Conservation (phyloP, 1,140 invertebrate species). For the Euwallacea similis region DNA sequence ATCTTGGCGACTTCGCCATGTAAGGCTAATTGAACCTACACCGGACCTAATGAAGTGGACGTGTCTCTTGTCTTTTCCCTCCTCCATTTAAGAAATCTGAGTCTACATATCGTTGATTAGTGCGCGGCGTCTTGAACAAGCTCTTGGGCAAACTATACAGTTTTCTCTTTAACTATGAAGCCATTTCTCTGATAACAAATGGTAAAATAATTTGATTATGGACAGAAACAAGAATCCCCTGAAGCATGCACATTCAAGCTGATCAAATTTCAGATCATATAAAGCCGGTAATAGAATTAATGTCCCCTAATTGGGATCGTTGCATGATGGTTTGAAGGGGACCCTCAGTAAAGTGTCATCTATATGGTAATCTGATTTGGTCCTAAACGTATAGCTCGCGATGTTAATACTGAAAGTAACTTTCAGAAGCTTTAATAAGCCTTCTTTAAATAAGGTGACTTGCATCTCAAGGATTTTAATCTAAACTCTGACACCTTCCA, state of each 20-base stretch:
- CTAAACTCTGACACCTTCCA: not conserved
- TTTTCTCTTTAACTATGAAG: too few relatives aligned
- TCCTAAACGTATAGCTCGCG: not conserved
- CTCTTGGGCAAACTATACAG: too few relatives aligned
- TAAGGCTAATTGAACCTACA: conserved; percentile 35
- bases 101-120: not conserved
- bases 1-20: conserved; percentile 24
- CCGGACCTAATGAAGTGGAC: conserved; percentile 35
- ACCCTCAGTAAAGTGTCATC: conserved; percentile 28
- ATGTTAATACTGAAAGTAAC: too few relatives aligned
- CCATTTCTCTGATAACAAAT: too few relatives aligned
- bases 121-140: too few relatives aligned
- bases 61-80: conserved; percentile 20
- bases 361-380: conserved; percentile 32
- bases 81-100: not conserved
- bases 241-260: conserved; percentile 17
- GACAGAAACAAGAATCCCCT: conserved; percentile 5
- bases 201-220: conserved; percentile 12
- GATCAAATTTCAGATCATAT: conserved; percentile 28
- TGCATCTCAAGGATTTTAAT: not conserved
- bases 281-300: conserved; percentile 30
- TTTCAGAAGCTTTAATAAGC: not conserved
- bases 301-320: conserved; percentile 28
- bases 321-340: conserved; percentile 20
- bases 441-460: not conserved